Evolutionary conservation across 2,888 invertebrate species (phyloP), one percentile per base, ranked within the genome.

Genomic region (Torymus auratus): DNA sequence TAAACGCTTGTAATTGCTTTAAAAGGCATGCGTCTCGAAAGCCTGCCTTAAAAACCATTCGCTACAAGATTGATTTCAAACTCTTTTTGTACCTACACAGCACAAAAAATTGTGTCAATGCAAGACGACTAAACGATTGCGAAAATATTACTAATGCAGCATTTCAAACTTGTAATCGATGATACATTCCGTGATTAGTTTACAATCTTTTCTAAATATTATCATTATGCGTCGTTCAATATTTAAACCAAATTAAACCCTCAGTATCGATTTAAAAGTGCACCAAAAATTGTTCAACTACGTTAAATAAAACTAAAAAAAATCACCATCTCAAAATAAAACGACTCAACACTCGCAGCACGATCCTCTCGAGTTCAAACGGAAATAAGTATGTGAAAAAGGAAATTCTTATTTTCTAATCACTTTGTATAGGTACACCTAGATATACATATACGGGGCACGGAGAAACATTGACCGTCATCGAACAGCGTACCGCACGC

Each of bases 381-480:
- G 7, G 7, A 41, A 10, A 5, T 28, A 28, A 28, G 28, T 41
- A 41, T 7, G 7, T 10, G 41, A 41, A 41, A 41, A 41, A 41
- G 41, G 41, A 41, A 41, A 41, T 41, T 41, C 7, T 41, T 67
- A 60, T n/a, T 77, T 62, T 64, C 12, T n/a, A 65, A 56, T 65
- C 64, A 15, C 41, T n/a, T 56, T 10, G 14, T 28, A 65, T 64
- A 64, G 23, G 28, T 28, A 41, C 41, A 41, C 41, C 41, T 10
- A 41, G 41, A 5, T 41, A 69, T 70, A 50, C n/a, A 17, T 52
- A 14, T 55, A 41, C 14, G 15, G 41, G 41, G 7, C 7, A 41
- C 41, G 41, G 41, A 28, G 53, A 67, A 72, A n/a, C 20, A 69
- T 62, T 76, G 75, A 75, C 80, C 71, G 70, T 76, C 80, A 80